Percentiles rank a stretch among this genome's conserved stretches.
phyloP scores from a whole-genome alignment of 2,888 invertebrate species.

The Nymphalis urticae region DNA sequence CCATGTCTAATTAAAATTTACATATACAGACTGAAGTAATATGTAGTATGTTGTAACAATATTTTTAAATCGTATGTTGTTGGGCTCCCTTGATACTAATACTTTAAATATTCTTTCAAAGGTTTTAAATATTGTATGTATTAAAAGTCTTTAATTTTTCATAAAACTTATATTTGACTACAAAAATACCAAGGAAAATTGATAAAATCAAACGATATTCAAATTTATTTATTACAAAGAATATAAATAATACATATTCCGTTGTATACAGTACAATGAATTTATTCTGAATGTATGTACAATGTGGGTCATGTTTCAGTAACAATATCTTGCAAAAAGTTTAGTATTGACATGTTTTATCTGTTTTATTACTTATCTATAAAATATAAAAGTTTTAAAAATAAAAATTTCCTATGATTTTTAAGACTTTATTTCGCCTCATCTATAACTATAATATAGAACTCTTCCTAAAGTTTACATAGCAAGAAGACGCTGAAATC shows the following conservation, averaged over 20 bases:
- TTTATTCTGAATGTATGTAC: slow-evolving; percentile 42
- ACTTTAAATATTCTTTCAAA: no score
- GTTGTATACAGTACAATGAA: slow-evolving; percentile 46
- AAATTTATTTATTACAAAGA: slow-evolving; percentile 48
- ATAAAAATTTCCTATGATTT: slow-evolving; percentile 54
- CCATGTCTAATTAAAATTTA: no score
- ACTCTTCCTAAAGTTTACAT: slow-evolving; percentile 41
- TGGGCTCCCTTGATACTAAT: no score
- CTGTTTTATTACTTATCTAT: slow-evolving; percentile 35
- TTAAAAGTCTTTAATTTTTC: slow-evolving; percentile 18
- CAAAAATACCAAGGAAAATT: slow-evolving; percentile 40
- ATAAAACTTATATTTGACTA: slow-evolving; percentile 37
- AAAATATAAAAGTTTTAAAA: slow-evolving; percentile 43
- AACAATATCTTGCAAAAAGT: slow-evolving; percentile 35
- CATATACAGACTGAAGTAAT: no score
- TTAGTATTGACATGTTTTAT: slow-evolving; percentile 28
- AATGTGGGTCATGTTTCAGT: slow-evolving; percentile 25
- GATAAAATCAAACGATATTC: slow-evolving; percentile 31
- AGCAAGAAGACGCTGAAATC: slow-evolving; percentile 50
- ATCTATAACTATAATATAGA: slow-evolving; percentile 42
- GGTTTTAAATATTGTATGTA: not conserved
- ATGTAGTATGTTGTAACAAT: no score
- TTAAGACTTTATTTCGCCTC: slow-evolving; percentile 49
- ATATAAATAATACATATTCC: slow-evolving; percentile 50
- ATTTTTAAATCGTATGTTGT: no score